Percentiles rank a stretch among this genome's conserved stretches.
Conservation (phyloP, 1,140 invertebrate species). For the Anastatus disparis region DNA sequence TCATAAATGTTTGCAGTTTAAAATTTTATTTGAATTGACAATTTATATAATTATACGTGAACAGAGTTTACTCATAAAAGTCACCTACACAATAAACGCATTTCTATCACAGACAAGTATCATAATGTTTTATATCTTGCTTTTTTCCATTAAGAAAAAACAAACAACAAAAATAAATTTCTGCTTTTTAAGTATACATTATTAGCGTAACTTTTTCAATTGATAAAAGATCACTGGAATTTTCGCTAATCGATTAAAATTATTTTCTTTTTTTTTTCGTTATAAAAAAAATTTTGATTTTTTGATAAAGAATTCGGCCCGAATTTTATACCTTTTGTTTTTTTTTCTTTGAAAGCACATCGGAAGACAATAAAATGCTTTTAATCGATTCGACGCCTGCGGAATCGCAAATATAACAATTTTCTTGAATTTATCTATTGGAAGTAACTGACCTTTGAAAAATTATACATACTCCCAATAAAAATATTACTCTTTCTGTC, state of each 20-base stretch:
- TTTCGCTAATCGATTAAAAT: no score
- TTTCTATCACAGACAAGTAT: conserved; percentile 39
- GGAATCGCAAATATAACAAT: conserved; percentile 30
- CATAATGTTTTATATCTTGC: not conserved
- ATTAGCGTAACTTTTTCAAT: no score
- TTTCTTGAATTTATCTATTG: conserved; percentile 5
- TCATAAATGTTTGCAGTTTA: not conserved
- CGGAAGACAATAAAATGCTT: not conserved
- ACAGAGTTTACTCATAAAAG: conserved; percentile 19
- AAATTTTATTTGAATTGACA: no score
- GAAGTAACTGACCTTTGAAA: conserved; percentile 22
- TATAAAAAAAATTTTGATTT: not conserved
- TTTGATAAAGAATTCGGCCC: conserved; percentile 16
- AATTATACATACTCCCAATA: conserved; percentile 31
- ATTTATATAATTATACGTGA: conserved; percentile 15
- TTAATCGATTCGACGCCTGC: conserved; percentile 13
- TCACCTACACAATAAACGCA: conserved; percentile 30
- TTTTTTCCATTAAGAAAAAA: no score
- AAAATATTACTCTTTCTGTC: conserved; percentile 34
- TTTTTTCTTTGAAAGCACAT: conserved; percentile 17
- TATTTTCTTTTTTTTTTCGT: no score
- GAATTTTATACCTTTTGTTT: conserved; percentile 22
- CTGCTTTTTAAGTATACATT: no score
- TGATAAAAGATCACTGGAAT: no score
- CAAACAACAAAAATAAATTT: no score